A percentile compares a stretch with the other conserved stretches of the same genome.
Evolutionary conservation across 2,113 vertebrate genomes (phyloP).

Genomic region (Amphiprion percula): DNA sequence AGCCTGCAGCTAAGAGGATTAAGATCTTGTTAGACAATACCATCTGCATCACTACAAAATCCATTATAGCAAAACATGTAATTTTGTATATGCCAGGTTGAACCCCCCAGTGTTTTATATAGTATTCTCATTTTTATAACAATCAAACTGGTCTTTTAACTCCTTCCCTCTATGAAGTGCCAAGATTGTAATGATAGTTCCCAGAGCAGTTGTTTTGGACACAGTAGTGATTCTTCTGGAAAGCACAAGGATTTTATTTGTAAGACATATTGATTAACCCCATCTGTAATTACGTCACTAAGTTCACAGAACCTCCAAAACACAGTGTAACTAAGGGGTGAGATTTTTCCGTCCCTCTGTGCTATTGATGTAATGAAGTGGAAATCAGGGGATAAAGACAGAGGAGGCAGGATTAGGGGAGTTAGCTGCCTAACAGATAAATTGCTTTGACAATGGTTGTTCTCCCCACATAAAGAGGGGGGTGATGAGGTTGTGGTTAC

Average conservation of each 20-base stretch:
- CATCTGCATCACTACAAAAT: constrained; percentile 1
- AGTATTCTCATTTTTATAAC: constrained; percentile 22
- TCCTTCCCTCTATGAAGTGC: not conserved
- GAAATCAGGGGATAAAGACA: constrained; percentile 19
- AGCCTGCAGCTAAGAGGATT: constrained; percentile 2
- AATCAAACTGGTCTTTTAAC: constrained; percentile 15
- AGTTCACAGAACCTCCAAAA: constrained; percentile 5
- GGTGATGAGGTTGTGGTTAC: constrained; percentile 40
- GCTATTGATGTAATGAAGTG: constrained; percentile 23
- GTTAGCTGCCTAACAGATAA: constrained; percentile 38
- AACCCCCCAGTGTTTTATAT: not conserved
- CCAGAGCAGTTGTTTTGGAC: constrained; percentile 29
- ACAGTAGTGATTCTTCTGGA: constrained; percentile 3
- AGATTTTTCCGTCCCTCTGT: constrained; percentile 1
- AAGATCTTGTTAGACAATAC: constrained; percentile 19
- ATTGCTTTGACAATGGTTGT: constrained; percentile 11
- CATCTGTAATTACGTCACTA: not conserved
- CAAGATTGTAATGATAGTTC: constrained; percentile 44
- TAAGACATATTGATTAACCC: not conserved
- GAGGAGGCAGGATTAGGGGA: constrained; percentile 12
- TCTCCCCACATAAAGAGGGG: not conserved
- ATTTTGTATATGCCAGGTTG: constrained; percentile 1
- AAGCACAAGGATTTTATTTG: constrained; percentile 12
- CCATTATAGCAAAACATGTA: constrained; percentile 22
- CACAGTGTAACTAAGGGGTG: not conserved